A percentile compares a stretch with the other conserved stretches of the same genome.
phyloP scores from a whole-genome alignment of 1,140 invertebrate genomes.

The Eurytemora carolleeae region DNA sequence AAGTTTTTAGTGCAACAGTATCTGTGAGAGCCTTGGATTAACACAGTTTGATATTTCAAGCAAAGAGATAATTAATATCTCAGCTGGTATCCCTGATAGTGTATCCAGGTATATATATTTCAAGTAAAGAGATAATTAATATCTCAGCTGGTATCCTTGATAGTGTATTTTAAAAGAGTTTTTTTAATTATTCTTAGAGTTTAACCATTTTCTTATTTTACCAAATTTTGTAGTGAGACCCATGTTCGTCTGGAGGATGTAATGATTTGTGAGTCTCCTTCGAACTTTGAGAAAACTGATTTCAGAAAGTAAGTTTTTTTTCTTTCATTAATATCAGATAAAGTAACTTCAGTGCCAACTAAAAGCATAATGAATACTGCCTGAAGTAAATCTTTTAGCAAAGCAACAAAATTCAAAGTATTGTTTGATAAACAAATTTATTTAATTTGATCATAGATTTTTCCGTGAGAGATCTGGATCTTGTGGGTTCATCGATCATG shows the following conservation, averaged over 20 bases:
- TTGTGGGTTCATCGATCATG: not conserved
- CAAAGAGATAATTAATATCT: slow-evolving; percentile 22
- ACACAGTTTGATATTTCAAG: slow-evolving; percentile 33
- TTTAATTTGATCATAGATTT: not conserved
- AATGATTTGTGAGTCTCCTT: not conserved
- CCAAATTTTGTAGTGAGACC: not conserved
- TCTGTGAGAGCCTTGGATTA: slow-evolving; percentile 32
- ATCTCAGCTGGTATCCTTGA: not conserved
- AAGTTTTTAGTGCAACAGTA: slow-evolving; percentile 30
- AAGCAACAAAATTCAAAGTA: too few relatives aligned
- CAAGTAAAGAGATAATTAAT: slow-evolving; percentile 24
- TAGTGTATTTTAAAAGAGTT: too few relatives aligned
- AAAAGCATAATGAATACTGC: too few relatives aligned
- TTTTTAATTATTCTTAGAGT: too few relatives aligned
- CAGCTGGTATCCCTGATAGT: not conserved
- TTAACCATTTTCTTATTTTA: not conserved
- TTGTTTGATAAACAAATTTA: too few relatives aligned
- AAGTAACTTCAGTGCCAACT: too few relatives aligned
- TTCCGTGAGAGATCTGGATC: not conserved
- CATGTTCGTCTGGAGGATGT: not conserved
- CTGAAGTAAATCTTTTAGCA: too few relatives aligned
- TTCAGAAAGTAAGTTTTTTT: not conserved
- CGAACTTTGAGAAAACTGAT: not conserved
- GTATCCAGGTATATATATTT: slow-evolving; percentile 25
- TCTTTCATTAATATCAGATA: too few relatives aligned